Evolutionary conservation across 1,140 invertebrate genomes (phyloP).

Genomic region (Polypedilum pembai): DNA sequence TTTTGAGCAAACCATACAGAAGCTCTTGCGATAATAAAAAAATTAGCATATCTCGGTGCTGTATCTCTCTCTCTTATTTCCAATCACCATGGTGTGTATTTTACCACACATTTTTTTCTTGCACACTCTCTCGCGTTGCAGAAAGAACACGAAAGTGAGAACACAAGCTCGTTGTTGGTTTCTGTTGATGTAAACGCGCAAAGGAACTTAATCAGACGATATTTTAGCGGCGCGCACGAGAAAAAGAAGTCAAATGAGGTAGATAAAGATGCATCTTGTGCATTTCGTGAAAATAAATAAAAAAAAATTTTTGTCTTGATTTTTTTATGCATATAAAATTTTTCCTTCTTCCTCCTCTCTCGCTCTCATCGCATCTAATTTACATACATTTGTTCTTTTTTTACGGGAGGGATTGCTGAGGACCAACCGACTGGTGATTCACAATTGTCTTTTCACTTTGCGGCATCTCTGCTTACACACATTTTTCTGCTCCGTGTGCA

Average conservation of each 20-base stretch:
- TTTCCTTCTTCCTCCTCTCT: not conserved
- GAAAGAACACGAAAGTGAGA: not conserved
- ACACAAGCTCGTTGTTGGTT: too few relatives aligned
- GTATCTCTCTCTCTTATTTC: not conserved
- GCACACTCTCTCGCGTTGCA: not conserved
- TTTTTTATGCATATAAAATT: not conserved
- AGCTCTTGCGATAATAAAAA: not conserved
- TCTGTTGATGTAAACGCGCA: too few relatives aligned
- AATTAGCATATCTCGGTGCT: slow-evolving; percentile 20
- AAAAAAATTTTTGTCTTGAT: too few relatives aligned
- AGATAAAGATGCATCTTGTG: slow-evolving; percentile 24
- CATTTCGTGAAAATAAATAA: not conserved
- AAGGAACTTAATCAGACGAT: not conserved
- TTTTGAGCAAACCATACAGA: not conserved
- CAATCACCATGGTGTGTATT: too few relatives aligned
- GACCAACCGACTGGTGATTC: slow-evolving; percentile 1
- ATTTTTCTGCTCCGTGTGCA: not conserved
- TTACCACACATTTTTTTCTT: too few relatives aligned
- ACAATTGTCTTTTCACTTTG: slow-evolving; percentile 3
- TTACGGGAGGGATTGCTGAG: not conserved
- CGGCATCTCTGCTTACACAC: slow-evolving; percentile 15
- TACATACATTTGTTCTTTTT: not conserved
- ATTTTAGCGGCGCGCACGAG: not conserved
- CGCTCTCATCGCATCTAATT: slow-evolving; percentile 17
- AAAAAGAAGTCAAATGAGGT: not conserved